phyloP scores from a whole-genome alignment of 1,140 invertebrate genomes.

The Eurosta solidaginis region DNA sequence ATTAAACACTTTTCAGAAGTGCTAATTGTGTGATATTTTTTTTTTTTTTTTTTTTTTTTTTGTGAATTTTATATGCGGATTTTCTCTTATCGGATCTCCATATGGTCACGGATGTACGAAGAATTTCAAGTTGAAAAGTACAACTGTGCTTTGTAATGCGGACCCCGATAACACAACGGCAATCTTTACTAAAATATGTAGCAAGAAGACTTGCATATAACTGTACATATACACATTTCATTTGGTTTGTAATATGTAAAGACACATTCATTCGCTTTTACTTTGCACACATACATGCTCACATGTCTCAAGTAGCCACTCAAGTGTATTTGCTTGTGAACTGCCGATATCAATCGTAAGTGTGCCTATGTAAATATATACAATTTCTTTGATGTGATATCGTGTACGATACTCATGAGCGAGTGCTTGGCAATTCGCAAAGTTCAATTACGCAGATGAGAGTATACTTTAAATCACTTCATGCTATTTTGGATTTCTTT shows the following conservation, averaged over 20 bases:
- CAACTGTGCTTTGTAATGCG: no score
- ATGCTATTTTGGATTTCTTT: neutral
- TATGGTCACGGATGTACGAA: no score
- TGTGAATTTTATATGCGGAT: no score
- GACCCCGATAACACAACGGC: no score
- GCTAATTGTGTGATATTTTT: no score
- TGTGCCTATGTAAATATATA: neutral
- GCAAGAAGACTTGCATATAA: no score
- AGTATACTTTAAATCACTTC: neutral
- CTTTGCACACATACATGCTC: neutral
- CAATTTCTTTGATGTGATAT: neutral
- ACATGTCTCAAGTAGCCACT: neutral
- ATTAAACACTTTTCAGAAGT: no score
- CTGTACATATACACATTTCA: neutral
- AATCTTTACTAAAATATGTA: no score
- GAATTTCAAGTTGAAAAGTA: no score
- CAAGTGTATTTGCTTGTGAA: constrained; percentile 7
- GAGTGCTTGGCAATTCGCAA: neutral
- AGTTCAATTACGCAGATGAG: neutral
- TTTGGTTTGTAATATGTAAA: neutral
- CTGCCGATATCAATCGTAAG: neutral
- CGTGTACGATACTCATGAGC: neutral
- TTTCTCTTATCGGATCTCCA: no score
- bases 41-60: no score
- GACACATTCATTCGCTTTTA: neutral